These are phyloP conservation scores for Coleophora deauratella DNA, from an alignment of 2,888 invertebrate species.

Conservation along the genomic window DNA sequence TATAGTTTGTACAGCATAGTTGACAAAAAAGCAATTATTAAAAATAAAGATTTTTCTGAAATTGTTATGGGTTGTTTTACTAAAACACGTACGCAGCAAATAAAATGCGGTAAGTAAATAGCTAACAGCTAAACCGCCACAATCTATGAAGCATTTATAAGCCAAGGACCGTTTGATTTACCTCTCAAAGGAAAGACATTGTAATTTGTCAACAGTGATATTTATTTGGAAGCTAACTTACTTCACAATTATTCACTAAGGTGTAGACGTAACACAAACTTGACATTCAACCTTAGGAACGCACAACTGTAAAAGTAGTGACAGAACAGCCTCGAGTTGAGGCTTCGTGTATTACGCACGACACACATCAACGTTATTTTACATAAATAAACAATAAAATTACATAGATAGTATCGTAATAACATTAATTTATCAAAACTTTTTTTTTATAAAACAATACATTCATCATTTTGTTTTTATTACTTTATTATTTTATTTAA, in stretches of 20 bases:
- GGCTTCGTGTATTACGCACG: slow-evolving; percentile 1
- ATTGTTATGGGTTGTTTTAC: slow-evolving; percentile 40
- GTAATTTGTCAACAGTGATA: slow-evolving; percentile 57
- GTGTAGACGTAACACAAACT: slow-evolving; percentile 50
- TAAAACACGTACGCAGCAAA: neutral
- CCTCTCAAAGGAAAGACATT: neutral
- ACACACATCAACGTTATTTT: neutral
- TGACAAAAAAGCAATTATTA: slow-evolving; percentile 72
- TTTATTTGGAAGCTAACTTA: slow-evolving; percentile 65
- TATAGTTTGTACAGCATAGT: slow-evolving; percentile 74
- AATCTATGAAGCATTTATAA: no score
- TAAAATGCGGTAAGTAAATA: slow-evolving; percentile 1
- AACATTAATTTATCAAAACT: neutral
- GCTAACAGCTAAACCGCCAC: neutral
- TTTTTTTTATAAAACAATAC: neutral
- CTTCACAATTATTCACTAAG: slow-evolving; percentile 36
- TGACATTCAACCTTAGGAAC: slow-evolving; percentile 42
- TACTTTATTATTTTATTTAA: neutral
- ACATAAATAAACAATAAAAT: neutral
- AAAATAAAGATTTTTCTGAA: slow-evolving; percentile 71
- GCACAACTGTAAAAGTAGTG: slow-evolving; percentile 29
- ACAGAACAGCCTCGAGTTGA: slow-evolving; percentile 12
- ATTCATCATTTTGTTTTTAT: no score
- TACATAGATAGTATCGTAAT: neutral
- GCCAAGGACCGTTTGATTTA: neutral